Base-by-base conservation (phyloP, 1,140 invertebrate species). In the Brachionus sp. region DNA sequence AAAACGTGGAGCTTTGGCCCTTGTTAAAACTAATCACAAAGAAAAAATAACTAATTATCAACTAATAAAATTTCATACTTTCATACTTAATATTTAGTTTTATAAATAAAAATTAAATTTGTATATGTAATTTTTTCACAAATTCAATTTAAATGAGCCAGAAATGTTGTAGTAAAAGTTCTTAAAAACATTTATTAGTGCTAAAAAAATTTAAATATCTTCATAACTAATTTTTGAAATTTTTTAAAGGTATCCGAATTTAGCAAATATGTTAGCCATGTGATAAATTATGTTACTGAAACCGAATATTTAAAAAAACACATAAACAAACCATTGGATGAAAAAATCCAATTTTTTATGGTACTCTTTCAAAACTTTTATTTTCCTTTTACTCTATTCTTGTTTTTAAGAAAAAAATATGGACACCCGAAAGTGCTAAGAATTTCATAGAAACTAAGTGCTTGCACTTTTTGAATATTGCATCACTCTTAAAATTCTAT, bases 241-340 rank as follows among this genome's bases (percentile, higher is more conserved):
- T 35, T 73, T 84, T 84, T 1, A 25, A 19, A 64, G 77, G 19
- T 29, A 39, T 9, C 12, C 33, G 13, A 29, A 0, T 82, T 84
- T 73, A 62, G 77, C 12, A 80, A 84, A 77, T n/a, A 84, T 84
- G 25, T 82, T 53, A 39, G 50, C 16, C 19, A 86, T 89, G 7
- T 83, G 9, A 75, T 75, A 4, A 29, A 29, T 25, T 75, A 46
- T 46, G 6, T 25, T 13, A 25, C 39, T 19, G 13, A 50, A 12
- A 46, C 42, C 44, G 44, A 13, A 37, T 39, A 19, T 44, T 39
- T 70, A 70, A 70, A 70, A 70, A 70, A n/a, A 13, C 6, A 37
- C 13, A 7, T 39, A 16, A 39, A n/a, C 3, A 70, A 70, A 5
- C 12, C 29, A 19, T 10, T 3, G 5, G 13, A 9, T 2, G 37